These are phyloP conservation scores for Myiopsitta monachus DNA, from an alignment of 2,113 vertebrate genomes.

Conservation along the genomic window DNA sequence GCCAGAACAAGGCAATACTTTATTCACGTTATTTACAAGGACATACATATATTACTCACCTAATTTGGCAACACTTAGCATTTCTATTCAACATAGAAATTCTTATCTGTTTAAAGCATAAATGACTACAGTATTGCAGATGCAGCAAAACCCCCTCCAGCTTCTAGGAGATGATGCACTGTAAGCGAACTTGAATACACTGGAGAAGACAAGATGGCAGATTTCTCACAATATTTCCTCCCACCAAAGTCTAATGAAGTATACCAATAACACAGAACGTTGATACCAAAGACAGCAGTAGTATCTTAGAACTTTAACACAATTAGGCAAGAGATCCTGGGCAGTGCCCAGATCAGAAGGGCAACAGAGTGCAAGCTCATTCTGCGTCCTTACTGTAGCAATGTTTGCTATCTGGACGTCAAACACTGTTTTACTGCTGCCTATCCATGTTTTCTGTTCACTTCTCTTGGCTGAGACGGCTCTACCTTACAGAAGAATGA, in stretches of 20 bases:
- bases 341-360: not conserved
- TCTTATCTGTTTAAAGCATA: not conserved
- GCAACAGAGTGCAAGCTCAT: rapidly evolving
- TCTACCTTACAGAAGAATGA: rapidly evolving
- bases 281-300: not conserved
- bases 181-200: not conserved
- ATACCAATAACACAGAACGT: rapidly evolving
- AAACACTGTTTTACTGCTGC: not conserved
- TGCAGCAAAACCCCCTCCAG: not conserved
- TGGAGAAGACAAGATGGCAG: rapidly evolving
- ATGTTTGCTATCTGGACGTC: not conserved
- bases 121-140: not conserved
- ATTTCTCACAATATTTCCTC: not conserved
- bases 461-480: rapidly evolving
- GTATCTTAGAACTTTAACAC: not conserved
- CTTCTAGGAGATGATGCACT: not conserved
- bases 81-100: not conserved
- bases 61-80: not conserved
- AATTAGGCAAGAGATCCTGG: not conserved
- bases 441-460: rapidly evolving
- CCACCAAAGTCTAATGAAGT: not conserved
- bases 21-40: not conserved
- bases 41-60: not conserved
- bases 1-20: not conserved
- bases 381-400: not conserved